Conservation (phyloP, 2,888 invertebrate genomes). For the Drosophila cognata region DNA sequence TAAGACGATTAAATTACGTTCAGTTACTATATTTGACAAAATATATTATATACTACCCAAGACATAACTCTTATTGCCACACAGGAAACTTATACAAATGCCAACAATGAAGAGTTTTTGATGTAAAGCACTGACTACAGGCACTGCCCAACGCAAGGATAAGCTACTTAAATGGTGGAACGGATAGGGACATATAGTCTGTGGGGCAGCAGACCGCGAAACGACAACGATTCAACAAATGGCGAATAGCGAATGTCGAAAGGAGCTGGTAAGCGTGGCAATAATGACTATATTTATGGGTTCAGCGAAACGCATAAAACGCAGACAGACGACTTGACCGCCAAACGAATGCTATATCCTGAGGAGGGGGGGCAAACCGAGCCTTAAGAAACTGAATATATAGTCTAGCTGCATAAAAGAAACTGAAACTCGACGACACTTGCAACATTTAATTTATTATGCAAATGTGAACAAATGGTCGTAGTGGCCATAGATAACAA, state of each 20-base stretch:
- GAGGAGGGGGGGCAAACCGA: slow-evolving; percentile 19
- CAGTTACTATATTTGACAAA: not conserved
- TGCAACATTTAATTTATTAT: slow-evolving; percentile 81
- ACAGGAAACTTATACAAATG: slow-evolving; percentile 4
- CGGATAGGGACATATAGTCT: slow-evolving; percentile 26
- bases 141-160: slow-evolving; percentile 34
- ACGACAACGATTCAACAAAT: slow-evolving; percentile 37
- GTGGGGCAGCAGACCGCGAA: slow-evolving; percentile 52
- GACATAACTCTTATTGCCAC: not conserved
- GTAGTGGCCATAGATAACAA: slow-evolving; percentile 76
- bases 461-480: slow-evolving; percentile 80
- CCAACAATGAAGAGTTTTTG: slow-evolving; percentile 37
- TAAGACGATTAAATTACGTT: not conserved
- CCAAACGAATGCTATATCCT: slow-evolving; percentile 40
- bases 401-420: slow-evolving; percentile 51
- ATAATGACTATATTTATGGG: slow-evolving; percentile 77
- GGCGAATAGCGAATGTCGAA: slow-evolving; percentile 23
- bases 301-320: slow-evolving; percentile 71
- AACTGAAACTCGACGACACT: slow-evolving; percentile 70
- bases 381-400: slow-evolving; percentile 38
- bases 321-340: slow-evolving; percentile 44
- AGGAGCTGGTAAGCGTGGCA: slow-evolving; percentile 51
- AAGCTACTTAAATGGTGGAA: slow-evolving; percentile 24
- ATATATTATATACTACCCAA: not conserved
- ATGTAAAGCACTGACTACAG: slow-evolving; percentile 50